These are phyloP conservation scores for Ruditapes philippinarum DNA, from an alignment of 1,140 invertebrate genomes.

Conservation along the genomic window DNA sequence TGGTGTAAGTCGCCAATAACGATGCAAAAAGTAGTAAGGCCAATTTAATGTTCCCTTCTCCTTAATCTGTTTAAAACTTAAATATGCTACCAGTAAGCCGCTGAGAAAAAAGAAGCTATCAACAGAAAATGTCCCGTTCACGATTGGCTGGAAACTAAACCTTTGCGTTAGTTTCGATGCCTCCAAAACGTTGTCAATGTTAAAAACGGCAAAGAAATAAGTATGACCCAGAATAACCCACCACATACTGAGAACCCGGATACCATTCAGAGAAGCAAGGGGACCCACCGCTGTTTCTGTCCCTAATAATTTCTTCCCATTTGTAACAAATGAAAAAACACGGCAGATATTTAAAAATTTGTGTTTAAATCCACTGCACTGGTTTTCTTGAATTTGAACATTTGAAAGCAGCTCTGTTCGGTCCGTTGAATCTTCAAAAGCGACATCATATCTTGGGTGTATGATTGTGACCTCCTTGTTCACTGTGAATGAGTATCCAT, in stretches of 20 bases:
- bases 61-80: conserved; percentile 87
- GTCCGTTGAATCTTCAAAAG: conserved; percentile 81
- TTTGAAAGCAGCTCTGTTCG: conserved; percentile 21
- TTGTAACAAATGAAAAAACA: conserved; percentile 67
- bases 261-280: conserved; percentile 74
- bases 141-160: conserved; percentile 73
- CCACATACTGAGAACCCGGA: conserved; percentile 93
- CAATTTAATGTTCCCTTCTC: conserved; percentile 84
- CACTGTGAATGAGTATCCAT: neutral
- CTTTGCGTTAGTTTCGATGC: conserved; percentile 40
- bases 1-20: conserved; percentile 89
- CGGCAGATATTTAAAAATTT: conserved; percentile 28
- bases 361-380: neutral
- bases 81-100: conserved; percentile 89
- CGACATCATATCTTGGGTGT: neutral
- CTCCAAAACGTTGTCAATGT: conserved; percentile 64
- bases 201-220: conserved; percentile 68
- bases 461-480: conserved; percentile 87
- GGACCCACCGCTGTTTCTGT: conserved; percentile 68
- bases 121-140: conserved; percentile 78
- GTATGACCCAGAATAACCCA: conserved; percentile 98
- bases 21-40: conserved; percentile 80
- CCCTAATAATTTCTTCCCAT: conserved; percentile 68
- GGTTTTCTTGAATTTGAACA: neutral
- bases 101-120: conserved; percentile 84